Evolutionary conservation across 53 echinoderm and acorn worm genomes (phyloP).

Genomic region (Crossaster papposus): DNA sequence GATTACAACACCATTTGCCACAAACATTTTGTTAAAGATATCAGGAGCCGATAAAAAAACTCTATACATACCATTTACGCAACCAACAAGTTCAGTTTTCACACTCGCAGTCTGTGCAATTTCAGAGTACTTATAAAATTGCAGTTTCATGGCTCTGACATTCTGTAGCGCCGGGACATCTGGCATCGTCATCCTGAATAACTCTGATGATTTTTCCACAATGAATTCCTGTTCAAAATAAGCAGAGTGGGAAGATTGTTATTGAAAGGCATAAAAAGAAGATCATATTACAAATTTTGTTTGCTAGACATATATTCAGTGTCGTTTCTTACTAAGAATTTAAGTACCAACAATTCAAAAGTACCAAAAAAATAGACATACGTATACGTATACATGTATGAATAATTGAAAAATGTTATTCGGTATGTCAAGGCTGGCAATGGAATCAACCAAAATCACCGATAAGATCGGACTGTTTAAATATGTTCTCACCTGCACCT

Average conservation of each 20-base stretch:
- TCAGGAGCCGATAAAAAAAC: no score
- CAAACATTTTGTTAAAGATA: background rate
- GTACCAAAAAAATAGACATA: no score
- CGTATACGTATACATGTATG: no score
- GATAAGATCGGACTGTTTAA: background rate
- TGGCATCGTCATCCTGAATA: conserved; percentile 17
- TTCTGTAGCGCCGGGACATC: background rate
- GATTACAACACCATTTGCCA: background rate
- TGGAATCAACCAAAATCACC: no score
- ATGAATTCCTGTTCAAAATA: conserved; percentile 22
- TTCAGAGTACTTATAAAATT: background rate
- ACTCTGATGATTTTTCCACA: background rate
- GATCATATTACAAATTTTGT: background rate
- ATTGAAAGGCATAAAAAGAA: background rate
- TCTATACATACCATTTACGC: conserved; percentile 25
- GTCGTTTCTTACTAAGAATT: no score
- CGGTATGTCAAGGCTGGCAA: no score
- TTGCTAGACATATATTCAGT: no score
- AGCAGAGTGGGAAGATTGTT: background rate
- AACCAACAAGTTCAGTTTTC: conserved; percentile 34
- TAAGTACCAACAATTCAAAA: no score
- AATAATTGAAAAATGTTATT: no score
- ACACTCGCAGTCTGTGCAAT: background rate
- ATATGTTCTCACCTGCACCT: conserved; percentile 1
- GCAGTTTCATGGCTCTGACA: conserved; percentile 4